phyloP scores from a whole-genome alignment of 2,113 vertebrate genomes.

The Sterrhoptilus dennistouni region DNA sequence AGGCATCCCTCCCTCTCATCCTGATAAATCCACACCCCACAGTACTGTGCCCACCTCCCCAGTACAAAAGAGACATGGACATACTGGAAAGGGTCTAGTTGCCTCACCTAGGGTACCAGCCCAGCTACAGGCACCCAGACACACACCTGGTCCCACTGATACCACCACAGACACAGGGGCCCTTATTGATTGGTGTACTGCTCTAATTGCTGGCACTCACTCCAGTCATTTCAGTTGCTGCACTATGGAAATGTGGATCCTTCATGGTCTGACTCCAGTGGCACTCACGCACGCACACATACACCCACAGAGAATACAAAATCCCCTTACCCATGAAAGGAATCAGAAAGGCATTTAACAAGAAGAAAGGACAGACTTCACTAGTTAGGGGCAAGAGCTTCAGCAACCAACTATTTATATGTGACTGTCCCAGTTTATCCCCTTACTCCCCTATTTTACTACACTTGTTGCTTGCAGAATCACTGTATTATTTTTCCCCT shows the following conservation, averaged over 20 bases:
- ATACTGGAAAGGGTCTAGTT: not conserved
- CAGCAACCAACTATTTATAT: not conserved
- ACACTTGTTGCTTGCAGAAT: not conserved
- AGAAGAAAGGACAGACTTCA: not conserved
- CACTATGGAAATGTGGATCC: not conserved
- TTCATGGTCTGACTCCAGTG: not conserved
- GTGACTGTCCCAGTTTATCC: not conserved
- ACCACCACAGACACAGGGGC: too few species aligned
- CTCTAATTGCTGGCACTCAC: not conserved
- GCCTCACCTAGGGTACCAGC: not conserved
- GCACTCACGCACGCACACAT: too few species aligned
- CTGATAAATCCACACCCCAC: not conserved
- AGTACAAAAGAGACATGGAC: not conserved
- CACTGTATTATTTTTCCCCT: not conserved
- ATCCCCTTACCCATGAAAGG: not conserved
- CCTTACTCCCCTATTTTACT: not conserved
- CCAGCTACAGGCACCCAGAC: not conserved
- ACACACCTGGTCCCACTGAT: too few species aligned
- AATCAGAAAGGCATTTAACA: not conserved
- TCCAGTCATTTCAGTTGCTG: not conserved
- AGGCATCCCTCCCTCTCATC: not conserved
- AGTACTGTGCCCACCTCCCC: not conserved
- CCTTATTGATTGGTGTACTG: accelerated
- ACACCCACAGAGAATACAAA: not conserved
- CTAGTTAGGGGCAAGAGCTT: not conserved